Evolutionary conservation across 2,888 invertebrate genomes (phyloP).

Genomic region (Pyralis farinalis): DNA sequence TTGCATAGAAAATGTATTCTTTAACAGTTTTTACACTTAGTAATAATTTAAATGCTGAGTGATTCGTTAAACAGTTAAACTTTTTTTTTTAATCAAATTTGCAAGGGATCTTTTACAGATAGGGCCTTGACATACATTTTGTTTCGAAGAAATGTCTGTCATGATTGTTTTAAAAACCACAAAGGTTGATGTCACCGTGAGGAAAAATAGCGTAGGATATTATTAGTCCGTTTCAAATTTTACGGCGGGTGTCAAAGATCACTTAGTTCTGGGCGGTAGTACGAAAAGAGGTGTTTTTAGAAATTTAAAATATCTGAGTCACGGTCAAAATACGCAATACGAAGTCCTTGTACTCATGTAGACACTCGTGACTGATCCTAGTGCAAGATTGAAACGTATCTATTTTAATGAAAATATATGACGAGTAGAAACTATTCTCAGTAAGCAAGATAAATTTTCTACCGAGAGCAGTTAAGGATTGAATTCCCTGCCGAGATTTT

Average conservation of each 20-base stretch:
- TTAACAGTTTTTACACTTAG: no score
- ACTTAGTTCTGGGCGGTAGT: background rate
- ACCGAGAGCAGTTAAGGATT: no score
- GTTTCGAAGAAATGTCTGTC: constrained; percentile 38
- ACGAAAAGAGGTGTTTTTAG: background rate
- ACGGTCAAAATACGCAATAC: background rate
- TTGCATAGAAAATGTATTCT: no score
- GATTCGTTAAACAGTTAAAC: background rate
- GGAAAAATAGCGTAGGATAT: constrained; percentile 49
- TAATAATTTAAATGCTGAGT: no score
- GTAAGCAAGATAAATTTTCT: no score
- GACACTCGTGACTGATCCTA: background rate
- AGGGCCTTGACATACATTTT: constrained; percentile 55
- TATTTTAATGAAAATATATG: background rate
- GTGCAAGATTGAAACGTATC: background rate
- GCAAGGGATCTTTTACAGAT: constrained; percentile 6
- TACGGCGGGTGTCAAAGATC: background rate
- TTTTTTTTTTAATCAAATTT: background rate
- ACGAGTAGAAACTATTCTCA: background rate
- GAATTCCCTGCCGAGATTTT: no score
- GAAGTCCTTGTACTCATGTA: background rate
- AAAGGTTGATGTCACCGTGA: constrained; percentile 50
- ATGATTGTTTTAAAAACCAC: constrained; percentile 41
- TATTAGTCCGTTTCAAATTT: constrained; percentile 26
- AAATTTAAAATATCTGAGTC: background rate